A percentile compares a stretch with the other conserved stretches of the same genome.
phyloP scores from a whole-genome alignment of 2,888 invertebrate species.

The Nasonia oneida region DNA sequence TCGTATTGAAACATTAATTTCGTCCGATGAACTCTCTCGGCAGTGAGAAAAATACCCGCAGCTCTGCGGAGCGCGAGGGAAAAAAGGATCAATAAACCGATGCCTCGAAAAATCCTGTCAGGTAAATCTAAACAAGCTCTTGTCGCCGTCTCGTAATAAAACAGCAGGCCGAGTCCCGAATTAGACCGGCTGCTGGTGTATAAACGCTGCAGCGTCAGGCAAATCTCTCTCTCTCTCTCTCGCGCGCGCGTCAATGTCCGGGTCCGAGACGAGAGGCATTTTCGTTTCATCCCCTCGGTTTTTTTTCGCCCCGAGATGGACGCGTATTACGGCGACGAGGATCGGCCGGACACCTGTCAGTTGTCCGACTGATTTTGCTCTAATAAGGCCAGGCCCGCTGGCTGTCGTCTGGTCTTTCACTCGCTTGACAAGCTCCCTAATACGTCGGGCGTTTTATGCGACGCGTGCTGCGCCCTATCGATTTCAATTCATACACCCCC shows the following conservation, averaged over 20 bases:
- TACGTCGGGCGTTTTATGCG: constrained; percentile 17
- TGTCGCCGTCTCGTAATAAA: neutral
- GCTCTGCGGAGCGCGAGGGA: neutral
- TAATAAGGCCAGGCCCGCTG: constrained; percentile 50
- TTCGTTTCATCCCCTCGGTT: constrained; percentile 26
- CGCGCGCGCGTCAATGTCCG: constrained; percentile 19
- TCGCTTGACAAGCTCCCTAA: constrained; percentile 52
- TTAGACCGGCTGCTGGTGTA: neutral
- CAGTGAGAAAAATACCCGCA: neutral
- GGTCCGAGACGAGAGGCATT: constrained; percentile 8
- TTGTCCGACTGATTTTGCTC: constrained; percentile 60
- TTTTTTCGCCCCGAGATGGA: constrained; percentile 30
- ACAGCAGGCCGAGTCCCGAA: neutral
- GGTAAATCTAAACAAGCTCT: neutral
- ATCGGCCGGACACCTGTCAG: constrained; percentile 62
- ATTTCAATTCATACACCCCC: constrained; percentile 51
- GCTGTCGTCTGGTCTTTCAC: constrained; percentile 61
- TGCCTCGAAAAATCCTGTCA: neutral
- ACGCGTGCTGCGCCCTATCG: constrained; percentile 20
- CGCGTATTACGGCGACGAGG: constrained; percentile 41
- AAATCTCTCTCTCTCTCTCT: neutral
- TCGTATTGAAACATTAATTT: no score
- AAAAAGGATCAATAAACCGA: neutral
- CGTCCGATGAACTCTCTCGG: neutral
- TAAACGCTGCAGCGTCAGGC: constrained; percentile 40